Base-by-base conservation (phyloP, 2,888 invertebrate genomes). In the Pristionchus entomophagus region DNA sequence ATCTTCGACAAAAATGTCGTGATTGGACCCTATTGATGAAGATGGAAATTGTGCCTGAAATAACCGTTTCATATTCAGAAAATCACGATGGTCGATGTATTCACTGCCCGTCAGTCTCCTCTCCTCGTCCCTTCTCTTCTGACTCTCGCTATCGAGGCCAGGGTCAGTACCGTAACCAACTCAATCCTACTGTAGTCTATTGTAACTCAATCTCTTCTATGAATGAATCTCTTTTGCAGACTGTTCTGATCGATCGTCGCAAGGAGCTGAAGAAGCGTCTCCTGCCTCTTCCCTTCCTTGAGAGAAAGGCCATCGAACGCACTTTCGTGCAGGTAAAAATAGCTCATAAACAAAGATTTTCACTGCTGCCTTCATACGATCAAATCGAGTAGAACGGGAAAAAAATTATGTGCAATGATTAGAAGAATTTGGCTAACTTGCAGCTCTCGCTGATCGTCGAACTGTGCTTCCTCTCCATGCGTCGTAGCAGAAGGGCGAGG, bases 391-490 rank as follows among this genome's bases (percentile, higher is more conserved):
- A n/a, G n/a, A n/a, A n/a, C n/a, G n/a, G n/a, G n/a, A n/a, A n/a
- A n/a, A n/a, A n/a, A n/a, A n/a, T n/a, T n/a, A n/a, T n/a, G n/a
- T n/a, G n/a, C n/a, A n/a, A n/a, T n/a, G n/a, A n/a, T n/a, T n/a
- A n/a, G n/a, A n/a, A n/a, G n/a, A n/a, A n/a, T n/a, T n/a, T n/a
- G n/a, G n/a, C n/a, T n/a, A n/a, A n/a, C 45, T 45, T 41, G 1
- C 73, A 73, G 73, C 41, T 73, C 45, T 73, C 73, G 12, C 73
- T 45, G 8, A 45, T 73, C 73, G 73, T 73, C 26, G 73, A 73
- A 35, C 41, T 73, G 10, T 73, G 73, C 41, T 45, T 41, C n/a
- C 73, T 73, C 12, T 45, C 38, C 26, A 41, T n/a, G 8, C 38
- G 73, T 2, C 38, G 73, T 14, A 41, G 41, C n/a, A 6, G 73